These are phyloP conservation scores for Leptinotarsa lineolata DNA, from an alignment of 1,140 invertebrate genomes.

Conservation along the genomic window DNA sequence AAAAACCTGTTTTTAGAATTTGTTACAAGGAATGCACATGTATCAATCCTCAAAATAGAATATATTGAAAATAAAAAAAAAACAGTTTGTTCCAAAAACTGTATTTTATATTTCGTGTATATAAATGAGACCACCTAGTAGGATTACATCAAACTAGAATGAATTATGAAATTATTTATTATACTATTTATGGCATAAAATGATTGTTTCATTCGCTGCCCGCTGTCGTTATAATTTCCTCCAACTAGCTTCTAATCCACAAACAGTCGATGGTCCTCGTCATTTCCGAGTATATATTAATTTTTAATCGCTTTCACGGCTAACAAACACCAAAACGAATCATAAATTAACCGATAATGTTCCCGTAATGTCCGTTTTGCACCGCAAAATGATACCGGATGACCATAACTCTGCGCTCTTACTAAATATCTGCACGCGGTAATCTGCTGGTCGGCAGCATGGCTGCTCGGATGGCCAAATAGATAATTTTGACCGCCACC, in stretches of 20 bases:
- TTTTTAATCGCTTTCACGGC: conserved; percentile 13
- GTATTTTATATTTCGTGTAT: too few species aligned
- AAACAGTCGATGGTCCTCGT: neutral
- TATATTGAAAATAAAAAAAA: too few species aligned
- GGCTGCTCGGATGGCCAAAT: conserved; percentile 18
- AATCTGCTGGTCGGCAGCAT: conserved; percentile 20
- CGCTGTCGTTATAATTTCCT: too few species aligned
- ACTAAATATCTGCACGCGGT: conserved; percentile 20
- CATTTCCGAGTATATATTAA: conserved; percentile 13
- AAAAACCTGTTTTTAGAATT: too few species aligned
- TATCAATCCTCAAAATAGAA: too few species aligned
- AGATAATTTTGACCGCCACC: conserved; percentile 22
- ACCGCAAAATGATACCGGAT: conserved; percentile 21
- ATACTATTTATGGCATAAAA: too few species aligned
- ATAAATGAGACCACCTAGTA: too few species aligned
- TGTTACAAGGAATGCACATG: too few species aligned
- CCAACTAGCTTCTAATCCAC: neutral
- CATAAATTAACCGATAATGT: conserved; percentile 23
- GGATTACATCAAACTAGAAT: too few species aligned
- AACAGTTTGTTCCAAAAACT: too few species aligned
- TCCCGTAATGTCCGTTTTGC: conserved; percentile 23
- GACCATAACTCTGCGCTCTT: conserved; percentile 22
- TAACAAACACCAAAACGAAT: conserved; percentile 23
- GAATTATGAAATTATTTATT: too few species aligned
- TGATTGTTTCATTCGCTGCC: too few species aligned